Conservation (phyloP, 2,888 invertebrate species). For the Leptinotarsa juncta region DNA sequence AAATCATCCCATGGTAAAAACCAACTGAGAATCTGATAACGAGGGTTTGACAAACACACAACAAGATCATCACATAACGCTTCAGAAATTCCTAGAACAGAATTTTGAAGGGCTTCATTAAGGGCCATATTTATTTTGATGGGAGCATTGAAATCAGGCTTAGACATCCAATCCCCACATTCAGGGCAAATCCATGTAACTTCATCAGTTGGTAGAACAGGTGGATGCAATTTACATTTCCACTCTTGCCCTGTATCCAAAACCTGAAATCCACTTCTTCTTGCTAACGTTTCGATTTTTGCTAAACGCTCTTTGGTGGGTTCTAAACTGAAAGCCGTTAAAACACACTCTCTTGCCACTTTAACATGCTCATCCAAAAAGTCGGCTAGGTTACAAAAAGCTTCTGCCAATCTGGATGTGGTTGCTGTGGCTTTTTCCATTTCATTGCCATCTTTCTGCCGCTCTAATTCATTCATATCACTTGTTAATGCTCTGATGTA, state of each 20-base stretch:
- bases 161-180: slow-evolving; percentile 63
- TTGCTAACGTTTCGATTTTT: slow-evolving; percentile 69
- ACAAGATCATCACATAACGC: slow-evolving; percentile 79
- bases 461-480: slow-evolving; percentile 81
- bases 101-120: slow-evolving; percentile 67
- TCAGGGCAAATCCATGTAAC: slow-evolving; percentile 60
- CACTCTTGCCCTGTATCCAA: slow-evolving; percentile 63
- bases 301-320: slow-evolving; percentile 74
- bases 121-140: slow-evolving; percentile 62
- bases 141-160: slow-evolving; percentile 58
- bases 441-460: slow-evolving; percentile 71
- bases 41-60: slow-evolving; percentile 76
- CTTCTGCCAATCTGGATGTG: slow-evolving; percentile 71
- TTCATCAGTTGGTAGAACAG: slow-evolving; percentile 58
- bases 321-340: slow-evolving; percentile 81
- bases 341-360: slow-evolving; percentile 76
- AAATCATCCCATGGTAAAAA: slow-evolving; percentile 72
- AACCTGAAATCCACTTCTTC: slow-evolving; percentile 66
- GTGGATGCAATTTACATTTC: slow-evolving; percentile 63
- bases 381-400: slow-evolving; percentile 75
- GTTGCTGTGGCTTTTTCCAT: slow-evolving; percentile 68
- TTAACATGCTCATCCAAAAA: slow-evolving; percentile 72
- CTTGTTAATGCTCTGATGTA: slow-evolving; percentile 80
- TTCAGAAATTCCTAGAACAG: slow-evolving; percentile 73
- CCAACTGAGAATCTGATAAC: slow-evolving; percentile 80